phyloP scores from a whole-genome alignment of 2,797 vertebrate genomes.

The Numenius phaeopus region DNA sequence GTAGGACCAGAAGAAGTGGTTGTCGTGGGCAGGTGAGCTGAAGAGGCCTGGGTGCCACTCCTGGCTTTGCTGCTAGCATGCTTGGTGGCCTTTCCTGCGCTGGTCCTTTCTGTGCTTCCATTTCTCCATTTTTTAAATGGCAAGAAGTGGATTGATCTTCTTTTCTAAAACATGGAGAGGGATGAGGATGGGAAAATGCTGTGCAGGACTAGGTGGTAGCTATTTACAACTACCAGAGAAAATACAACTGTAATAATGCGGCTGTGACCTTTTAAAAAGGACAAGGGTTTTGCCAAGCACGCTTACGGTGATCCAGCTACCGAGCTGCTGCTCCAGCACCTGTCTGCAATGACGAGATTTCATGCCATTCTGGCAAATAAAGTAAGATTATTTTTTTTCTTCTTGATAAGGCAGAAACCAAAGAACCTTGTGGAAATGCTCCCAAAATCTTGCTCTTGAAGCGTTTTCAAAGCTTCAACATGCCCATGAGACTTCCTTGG shows the following conservation, averaged over 20 bases:
- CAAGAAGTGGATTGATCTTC: neutral
- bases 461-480: fast-evolving
- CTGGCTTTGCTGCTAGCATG: neutral
- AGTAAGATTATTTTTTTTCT: neutral
- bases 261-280: neutral
- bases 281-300: neutral
- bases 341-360: neutral
- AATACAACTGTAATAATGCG: neutral
- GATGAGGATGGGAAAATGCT: neutral
- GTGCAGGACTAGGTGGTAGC: neutral
- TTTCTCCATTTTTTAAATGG: neutral
- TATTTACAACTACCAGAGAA: neutral
- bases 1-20: neutral
- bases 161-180: neutral
- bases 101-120: neutral
- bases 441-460: neutral
- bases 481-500: fast-evolving
- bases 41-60: neutral
- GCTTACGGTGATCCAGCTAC: neutral
- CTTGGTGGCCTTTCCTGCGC: neutral
- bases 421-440: neutral
- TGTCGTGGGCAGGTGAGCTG: fast-evolving
- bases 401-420: neutral
- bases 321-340: neutral
- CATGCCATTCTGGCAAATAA: neutral